Evolutionary conservation across 2,888 invertebrate genomes (phyloP), one percentile per base, ranked within the genome.

Genomic region (Leptinotarsa juncta): DNA sequence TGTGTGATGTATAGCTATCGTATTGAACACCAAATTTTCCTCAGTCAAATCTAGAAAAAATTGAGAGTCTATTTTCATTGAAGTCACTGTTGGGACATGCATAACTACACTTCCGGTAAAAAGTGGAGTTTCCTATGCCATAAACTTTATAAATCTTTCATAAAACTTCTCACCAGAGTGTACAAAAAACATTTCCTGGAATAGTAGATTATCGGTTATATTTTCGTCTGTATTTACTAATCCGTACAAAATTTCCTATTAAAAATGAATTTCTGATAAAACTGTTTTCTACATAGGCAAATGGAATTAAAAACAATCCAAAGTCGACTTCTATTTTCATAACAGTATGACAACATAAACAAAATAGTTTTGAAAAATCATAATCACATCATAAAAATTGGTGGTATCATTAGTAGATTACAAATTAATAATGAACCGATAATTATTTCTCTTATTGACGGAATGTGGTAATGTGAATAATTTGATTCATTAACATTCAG

Each of bases 261-360:
- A 57, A 57, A 57, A 57, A 57, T 57, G 57, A 20, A 20, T 57
- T 57, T 14, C 57, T 12, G 57, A 57, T 57, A 57, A 57, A 57
- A 57, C 15, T 57, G 57, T 57, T 57, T 57, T 57, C 57, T 57
- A 57, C 57, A 57, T 55, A 55, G 23, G 7, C 57, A 57, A 12
- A 20, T 57, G 20, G 57, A 23, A 57, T 51, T 51, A 51, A 23
- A 5, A 57, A 57, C 57, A 57, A 57, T 23, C 57, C 57, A 57
- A 57, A 57, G 57, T 57, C 57, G 57, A 57, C 23, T 57, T 20
- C 20, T 57, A 57, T 57, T 57, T 53, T 57, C 57, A 57, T 20
- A 57, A 57, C 23, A 23, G 20, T 14, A 57, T 57, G 57, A 57
- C 57, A 57, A 23, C 57, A 20, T 57, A 57, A 57, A 57, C 57